phyloP scores from a whole-genome alignment of 1,140 invertebrate species.

The Drosophila bifasciata region DNA sequence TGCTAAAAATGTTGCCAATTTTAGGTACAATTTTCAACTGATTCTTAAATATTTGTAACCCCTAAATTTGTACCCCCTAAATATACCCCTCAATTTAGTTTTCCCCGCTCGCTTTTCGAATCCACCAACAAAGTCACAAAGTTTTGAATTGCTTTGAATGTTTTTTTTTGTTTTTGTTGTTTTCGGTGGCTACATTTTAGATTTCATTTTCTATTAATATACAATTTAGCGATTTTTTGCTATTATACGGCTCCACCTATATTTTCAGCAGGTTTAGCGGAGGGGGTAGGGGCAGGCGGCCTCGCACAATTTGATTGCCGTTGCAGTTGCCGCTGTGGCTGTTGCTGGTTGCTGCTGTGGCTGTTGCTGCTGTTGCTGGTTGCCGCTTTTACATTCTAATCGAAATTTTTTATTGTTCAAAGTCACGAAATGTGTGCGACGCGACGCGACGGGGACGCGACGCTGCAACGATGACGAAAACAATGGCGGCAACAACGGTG shows the following conservation, averaged over 20 bases:
- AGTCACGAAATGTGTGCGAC: conserved; percentile 76
- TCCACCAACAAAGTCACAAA: too few species aligned
- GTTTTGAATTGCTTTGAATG: too few species aligned
- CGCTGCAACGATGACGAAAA: conserved; percentile 48
- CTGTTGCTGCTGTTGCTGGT: conserved; percentile 43
- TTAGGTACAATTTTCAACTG: too few species aligned
- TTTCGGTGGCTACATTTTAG: too few species aligned
- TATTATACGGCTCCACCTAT: conserved; percentile 51
- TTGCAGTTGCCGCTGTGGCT: conserved; percentile 21
- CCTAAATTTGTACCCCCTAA: too few species aligned
- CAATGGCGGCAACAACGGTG: conserved; percentile 46
- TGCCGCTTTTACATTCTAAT: conserved; percentile 79
- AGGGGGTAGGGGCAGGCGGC: neutral
- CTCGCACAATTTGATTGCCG: conserved; percentile 64
- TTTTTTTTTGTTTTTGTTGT: too few species aligned
- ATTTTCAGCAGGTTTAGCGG: neutral
- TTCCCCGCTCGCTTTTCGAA: too few species aligned
- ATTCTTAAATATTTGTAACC: too few species aligned
- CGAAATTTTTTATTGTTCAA: conserved; percentile 78
- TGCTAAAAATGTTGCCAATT: too few species aligned
- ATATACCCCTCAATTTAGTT: too few species aligned
- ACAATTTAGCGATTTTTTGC: conserved; percentile 68
- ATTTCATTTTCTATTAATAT: conserved; percentile 81
- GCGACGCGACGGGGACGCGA: conserved; percentile 58
- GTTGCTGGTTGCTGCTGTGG: conserved; percentile 34